Evolutionary conservation across 2,113 vertebrate species (phyloP).

Genomic region (Lota lota): DNA sequence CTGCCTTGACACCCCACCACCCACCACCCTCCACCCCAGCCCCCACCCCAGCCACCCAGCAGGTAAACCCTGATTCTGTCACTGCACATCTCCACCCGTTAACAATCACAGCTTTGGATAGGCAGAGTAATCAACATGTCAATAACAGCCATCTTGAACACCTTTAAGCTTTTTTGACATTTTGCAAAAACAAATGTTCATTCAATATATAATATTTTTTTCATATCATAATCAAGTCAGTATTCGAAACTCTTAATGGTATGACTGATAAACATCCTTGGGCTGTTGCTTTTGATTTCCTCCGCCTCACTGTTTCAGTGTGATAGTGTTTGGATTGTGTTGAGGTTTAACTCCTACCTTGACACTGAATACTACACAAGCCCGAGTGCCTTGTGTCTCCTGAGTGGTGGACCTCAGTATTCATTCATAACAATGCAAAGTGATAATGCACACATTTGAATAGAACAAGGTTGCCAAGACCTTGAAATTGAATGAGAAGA

Average conservation of each 20-base stretch:
- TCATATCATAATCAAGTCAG: too few species aligned
- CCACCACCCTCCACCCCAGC: neutral
- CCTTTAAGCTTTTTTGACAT: neutral
- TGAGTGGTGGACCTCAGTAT: conserved; percentile 41
- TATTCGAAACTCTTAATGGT: too few species aligned
- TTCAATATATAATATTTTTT: too few species aligned
- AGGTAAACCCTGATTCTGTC: conserved; percentile 54
- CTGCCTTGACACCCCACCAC: neutral
- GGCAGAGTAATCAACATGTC: conserved; percentile 20
- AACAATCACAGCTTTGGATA: conserved; percentile 20
- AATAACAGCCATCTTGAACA: conserved; percentile 19
- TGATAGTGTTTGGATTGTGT: conserved; percentile 20
- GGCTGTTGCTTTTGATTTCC: neutral
- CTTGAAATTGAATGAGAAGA: conserved; percentile 66
- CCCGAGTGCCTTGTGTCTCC: conserved; percentile 44
- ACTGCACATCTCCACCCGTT: conserved; percentile 23
- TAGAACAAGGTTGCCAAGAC: conserved; percentile 70
- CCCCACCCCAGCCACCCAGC: conserved; percentile 14
- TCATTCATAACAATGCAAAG: conserved; percentile 69
- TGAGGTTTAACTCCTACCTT: conserved; percentile 46
- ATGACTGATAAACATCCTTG: too few species aligned
- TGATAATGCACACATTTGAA: conserved; percentile 66
- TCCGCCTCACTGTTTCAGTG: conserved; percentile 5
- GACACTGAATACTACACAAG: conserved; percentile 57
- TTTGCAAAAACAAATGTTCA: too few species aligned